Percentiles rank a stretch among this genome's conserved stretches.
These are phyloP conservation scores for Cryptotis parvus DNA, from an alignment of 2,113 vertebrate genomes.

Conservation along the genomic window DNA sequence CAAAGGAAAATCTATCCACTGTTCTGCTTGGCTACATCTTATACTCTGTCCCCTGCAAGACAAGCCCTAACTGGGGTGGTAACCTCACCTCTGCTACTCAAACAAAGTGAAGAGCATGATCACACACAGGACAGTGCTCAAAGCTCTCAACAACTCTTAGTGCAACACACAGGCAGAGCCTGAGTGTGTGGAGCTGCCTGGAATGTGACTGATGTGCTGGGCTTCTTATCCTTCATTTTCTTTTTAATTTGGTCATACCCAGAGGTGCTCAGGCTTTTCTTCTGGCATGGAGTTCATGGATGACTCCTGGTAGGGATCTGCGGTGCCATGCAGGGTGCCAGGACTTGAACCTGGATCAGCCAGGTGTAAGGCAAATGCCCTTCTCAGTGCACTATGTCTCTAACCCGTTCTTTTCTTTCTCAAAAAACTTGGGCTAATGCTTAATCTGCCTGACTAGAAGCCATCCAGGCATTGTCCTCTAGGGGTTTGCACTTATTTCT, in stretches of 20 bases:
- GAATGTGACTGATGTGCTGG: not conserved
- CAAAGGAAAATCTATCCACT: not conserved
- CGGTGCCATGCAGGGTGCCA: no score
- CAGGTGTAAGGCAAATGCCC: no score
- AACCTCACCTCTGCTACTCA: not conserved
- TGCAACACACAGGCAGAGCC: not conserved
- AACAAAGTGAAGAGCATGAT: not conserved
- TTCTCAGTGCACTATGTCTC: no score
- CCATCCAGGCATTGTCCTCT: conserved; percentile 7
- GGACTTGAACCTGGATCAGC: no score
- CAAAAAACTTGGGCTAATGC: not conserved
- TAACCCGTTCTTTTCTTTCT: no score
- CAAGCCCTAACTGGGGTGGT: not conserved
- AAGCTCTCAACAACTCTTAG: rapidly evolving
- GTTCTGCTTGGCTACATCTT: not conserved
- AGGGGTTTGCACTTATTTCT: conserved; percentile 38
- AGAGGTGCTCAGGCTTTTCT: no score
- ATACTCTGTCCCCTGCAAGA: not conserved
- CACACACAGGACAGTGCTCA: rapidly evolving
- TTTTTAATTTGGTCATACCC: no score
- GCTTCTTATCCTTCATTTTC: not conserved
- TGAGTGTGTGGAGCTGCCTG: not conserved
- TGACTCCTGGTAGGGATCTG: no score
- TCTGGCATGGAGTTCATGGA: no score
- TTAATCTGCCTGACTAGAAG: conserved; percentile 51